Conservation (phyloP, 2,888 invertebrate genomes). For the Allophyes oxyacanthae region DNA sequence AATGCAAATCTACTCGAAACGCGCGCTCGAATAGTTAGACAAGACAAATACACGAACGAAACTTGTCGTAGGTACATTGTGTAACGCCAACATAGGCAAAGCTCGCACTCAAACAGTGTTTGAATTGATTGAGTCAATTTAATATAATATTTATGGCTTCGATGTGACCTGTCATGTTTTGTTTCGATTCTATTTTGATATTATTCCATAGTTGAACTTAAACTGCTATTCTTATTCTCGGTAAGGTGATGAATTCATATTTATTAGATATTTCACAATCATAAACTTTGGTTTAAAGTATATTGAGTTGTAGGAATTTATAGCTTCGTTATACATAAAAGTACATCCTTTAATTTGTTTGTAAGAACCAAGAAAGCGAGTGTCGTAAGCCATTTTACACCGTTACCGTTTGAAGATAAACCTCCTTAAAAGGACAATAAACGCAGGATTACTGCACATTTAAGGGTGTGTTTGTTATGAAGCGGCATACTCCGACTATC, state of each 20-base stretch:
- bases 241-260: constrained; percentile 13
- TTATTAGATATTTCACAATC: constrained; percentile 7
- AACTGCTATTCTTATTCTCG: constrained; percentile 4
- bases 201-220: constrained; percentile 10
- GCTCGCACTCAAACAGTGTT: constrained; percentile 43
- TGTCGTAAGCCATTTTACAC: constrained; percentile 37
- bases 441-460: constrained; percentile 33
- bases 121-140: constrained; percentile 53
- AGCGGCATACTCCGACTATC: constrained; percentile 38
- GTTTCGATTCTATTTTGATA: constrained; percentile 26
- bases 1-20: constrained; percentile 80
- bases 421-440: constrained; percentile 53
- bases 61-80: constrained; percentile 55
- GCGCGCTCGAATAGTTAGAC: constrained; percentile 73
- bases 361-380: constrained; percentile 18
- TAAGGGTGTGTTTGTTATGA: constrained; percentile 49
- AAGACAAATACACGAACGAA: constrained; percentile 63
- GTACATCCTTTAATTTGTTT: constrained; percentile 25
- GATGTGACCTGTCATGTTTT: constrained; percentile 39
- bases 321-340: constrained; percentile 24
- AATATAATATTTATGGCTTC: constrained; percentile 44
- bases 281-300: not conserved
- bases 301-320: constrained; percentile 22
- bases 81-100: constrained; percentile 46
- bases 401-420: constrained; percentile 37